Base-by-base conservation (phyloP, 2,797 vertebrate species). In the Peromyscus nudipes region DNA sequence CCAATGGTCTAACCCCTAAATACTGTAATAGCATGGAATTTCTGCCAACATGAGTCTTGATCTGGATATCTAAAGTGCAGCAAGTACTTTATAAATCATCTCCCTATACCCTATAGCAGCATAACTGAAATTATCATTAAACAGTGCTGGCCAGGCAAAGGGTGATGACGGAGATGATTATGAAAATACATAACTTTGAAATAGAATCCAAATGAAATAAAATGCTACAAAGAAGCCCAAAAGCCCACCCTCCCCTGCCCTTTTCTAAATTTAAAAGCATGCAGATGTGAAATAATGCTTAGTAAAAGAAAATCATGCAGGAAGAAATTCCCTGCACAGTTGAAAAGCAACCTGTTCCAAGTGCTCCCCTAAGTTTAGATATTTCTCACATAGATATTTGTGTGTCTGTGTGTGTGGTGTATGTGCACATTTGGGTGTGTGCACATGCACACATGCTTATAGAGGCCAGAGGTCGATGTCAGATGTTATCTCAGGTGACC, bases 171-270 rank as follows among this genome's bases (percentile, higher is more conserved):
- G 31, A 90, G 79, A 94, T 87, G 83, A 95, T 84, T 49, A 65
- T 46, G 29, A 62, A 96, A 95, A 94, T 85, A 40, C 1, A 3
- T 73, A 92, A 84, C 52, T 92, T 93, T 89, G 55, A 92, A 94
- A 90, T 11, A 82, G 37, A 37, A 91, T 82, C 87, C 69, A 84
- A 96, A 65, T 88, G 60, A 31, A 93, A 49, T 85, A 95, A 96
- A 86, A 85, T 81, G 27, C 49, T 64, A 11, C 4, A 27, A 27
- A 27, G 73, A 95, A 64, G 40, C 82, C 13, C 10, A 91, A 57
- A 71, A 75, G 25, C 10, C 46, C 43, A 71, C 13, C 37, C 14
- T 80, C 1, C 27, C 11, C 3, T 75, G 4, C 52, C 87, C 76
- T 55, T 65, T 29, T 49, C 13, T 73, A 91, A 88, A 64, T 82